Evolutionary conservation across 2,888 invertebrate species (phyloP).

Genomic region (Tryphoninae sp.): DNA sequence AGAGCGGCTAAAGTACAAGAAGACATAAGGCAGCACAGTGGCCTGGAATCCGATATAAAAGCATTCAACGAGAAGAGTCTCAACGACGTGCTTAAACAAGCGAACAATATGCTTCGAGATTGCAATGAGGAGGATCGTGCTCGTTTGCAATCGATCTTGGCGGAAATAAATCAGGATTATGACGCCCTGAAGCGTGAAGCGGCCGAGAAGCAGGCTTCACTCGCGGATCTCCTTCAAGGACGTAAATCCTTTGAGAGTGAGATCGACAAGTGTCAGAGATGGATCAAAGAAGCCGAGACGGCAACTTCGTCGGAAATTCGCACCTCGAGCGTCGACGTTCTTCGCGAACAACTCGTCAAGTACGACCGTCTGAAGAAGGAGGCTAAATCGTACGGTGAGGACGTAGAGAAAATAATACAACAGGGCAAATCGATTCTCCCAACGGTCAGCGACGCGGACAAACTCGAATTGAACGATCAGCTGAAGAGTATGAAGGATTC

Average conservation of each 20-base stretch:
- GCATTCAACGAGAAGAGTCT: constrained; percentile 89
- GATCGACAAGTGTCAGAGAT: constrained; percentile 90
- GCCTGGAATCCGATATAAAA: constrained; percentile 89
- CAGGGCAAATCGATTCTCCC: constrained; percentile 91
- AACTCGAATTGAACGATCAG: constrained; percentile 91
- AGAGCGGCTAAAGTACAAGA: constrained; percentile 91
- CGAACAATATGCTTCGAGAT: constrained; percentile 89
- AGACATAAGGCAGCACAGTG: constrained; percentile 89
- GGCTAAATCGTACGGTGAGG: constrained; percentile 87
- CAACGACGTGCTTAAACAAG: constrained; percentile 89
- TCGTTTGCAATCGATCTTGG: constrained; percentile 86
- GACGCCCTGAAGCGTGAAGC: constrained; percentile 88
- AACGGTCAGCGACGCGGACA: constrained; percentile 92
- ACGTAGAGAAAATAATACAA: constrained; percentile 89
- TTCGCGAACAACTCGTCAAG: constrained; percentile 94
- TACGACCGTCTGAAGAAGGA: constrained; percentile 90
- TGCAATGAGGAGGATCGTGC: constrained; percentile 88
- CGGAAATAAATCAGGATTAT: constrained; percentile 88
- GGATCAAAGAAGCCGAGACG: constrained; percentile 95
- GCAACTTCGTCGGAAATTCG: constrained; percentile 91
- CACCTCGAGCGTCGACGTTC: constrained; percentile 89
- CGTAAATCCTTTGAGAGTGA: constrained; percentile 92
- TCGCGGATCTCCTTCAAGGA: constrained; percentile 89
- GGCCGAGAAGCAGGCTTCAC: constrained; percentile 87
- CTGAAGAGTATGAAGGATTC: constrained; percentile 90